Conservation (phyloP, 2,113 vertebrate species). For the Gymnocephalus cernua region DNA sequence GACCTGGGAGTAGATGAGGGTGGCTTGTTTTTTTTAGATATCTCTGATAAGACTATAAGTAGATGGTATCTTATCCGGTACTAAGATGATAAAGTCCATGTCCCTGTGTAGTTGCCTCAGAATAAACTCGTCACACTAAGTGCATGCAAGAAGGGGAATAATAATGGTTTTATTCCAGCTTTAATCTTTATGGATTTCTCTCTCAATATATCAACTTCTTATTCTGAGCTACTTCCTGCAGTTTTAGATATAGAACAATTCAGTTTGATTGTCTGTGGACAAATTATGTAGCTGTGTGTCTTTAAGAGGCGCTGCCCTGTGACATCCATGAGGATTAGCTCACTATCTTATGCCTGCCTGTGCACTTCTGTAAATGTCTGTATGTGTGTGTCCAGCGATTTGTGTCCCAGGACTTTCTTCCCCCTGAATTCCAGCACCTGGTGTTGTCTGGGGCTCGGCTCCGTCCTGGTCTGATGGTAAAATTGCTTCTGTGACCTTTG, state of each 20-base stretch:
- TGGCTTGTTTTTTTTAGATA: constrained; percentile 24
- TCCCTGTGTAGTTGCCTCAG: background rate
- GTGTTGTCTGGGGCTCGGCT: constrained; percentile 79
- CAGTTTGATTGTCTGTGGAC: background rate
- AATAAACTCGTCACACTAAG: constrained; percentile 12
- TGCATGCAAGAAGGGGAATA: background rate
- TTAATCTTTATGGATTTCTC: constrained; percentile 1
- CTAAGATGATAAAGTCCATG: background rate
- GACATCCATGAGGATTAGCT: constrained; percentile 19
- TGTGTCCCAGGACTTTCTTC: constrained; percentile 78
- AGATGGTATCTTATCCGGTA: background rate
- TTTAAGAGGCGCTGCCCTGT: background rate
- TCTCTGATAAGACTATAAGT: constrained; percentile 10
- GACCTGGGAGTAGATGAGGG: constrained; percentile 29
- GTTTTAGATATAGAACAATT: background rate
- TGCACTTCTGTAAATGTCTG: constrained; percentile 66
- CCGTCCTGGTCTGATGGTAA: constrained; percentile 81
- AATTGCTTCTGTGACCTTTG: constrained; percentile 62
- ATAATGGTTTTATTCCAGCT: constrained; percentile 5
- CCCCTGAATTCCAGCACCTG: constrained; percentile 82
- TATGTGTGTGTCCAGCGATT: constrained; percentile 75
- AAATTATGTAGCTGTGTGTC: background rate
- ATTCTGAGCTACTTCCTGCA: background rate
- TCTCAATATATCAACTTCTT: background rate
- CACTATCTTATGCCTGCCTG: constrained; percentile 39